A percentile compares a stretch with the other conserved stretches of the same genome.
These are phyloP conservation scores for Hylyphantes graminicola DNA, from an alignment of 1,140 invertebrate genomes.

Conservation along the genomic window DNA sequence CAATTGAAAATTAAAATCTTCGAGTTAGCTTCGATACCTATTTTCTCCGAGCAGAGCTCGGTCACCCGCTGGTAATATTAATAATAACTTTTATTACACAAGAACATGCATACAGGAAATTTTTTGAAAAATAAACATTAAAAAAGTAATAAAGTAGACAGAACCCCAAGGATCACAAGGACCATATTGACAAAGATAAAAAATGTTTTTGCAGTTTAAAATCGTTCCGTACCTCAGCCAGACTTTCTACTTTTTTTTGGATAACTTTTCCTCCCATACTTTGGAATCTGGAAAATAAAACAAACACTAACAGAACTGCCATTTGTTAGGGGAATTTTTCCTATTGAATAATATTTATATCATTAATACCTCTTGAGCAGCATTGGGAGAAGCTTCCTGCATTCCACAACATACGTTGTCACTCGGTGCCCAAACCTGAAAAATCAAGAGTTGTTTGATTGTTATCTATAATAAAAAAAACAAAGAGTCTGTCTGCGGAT, in stretches of 20 bases:
- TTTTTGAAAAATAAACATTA: background rate
- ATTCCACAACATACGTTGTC: too few relatives aligned
- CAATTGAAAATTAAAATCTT: too few relatives aligned
- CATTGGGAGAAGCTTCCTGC: too few relatives aligned
- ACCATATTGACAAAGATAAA: too few relatives aligned
- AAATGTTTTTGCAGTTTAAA: background rate
- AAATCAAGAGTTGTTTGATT: too few relatives aligned
- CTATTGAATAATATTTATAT: constrained; percentile 62
- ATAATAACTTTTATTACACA: background rate
- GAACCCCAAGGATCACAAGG: background rate
- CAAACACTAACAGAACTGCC: background rate
- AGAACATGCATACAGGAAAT: background rate
- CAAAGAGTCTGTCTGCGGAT: too few relatives aligned
- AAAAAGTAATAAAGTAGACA: background rate
- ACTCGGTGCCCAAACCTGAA: too few relatives aligned
- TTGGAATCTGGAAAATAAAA: background rate
- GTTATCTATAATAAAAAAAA: too few relatives aligned
- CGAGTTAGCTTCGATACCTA: too few relatives aligned
- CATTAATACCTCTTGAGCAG: too few relatives aligned
- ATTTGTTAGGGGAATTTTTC: constrained; percentile 56
- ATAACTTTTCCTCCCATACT: background rate
- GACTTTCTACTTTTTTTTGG: constrained; percentile 4
- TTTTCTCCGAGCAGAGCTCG: too few relatives aligned
- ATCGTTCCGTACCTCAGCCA: background rate
- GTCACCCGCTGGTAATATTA: too few relatives aligned